Percentiles rank a stretch among this genome's conserved stretches.
Conservation (phyloP, 2,888 invertebrate species). For the Erpobdella octoculata region DNA sequence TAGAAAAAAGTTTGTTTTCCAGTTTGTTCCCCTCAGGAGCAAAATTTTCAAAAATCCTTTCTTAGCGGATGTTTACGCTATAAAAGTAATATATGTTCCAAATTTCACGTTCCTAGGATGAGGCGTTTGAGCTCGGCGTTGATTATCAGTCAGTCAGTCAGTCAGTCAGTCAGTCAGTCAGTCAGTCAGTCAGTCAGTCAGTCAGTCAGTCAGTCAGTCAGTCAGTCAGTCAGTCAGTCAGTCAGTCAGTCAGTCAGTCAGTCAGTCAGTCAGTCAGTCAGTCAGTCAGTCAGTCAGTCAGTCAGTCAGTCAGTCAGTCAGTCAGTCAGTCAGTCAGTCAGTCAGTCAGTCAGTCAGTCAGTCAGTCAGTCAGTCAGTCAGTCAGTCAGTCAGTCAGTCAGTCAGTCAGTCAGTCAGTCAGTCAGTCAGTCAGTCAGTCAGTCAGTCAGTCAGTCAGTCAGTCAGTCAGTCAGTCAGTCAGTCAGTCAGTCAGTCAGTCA, state of each 20-base stretch:
- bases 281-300: slow-evolving; percentile 2
- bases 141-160: no score
- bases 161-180: slow-evolving; percentile 2
- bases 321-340: slow-evolving; percentile 2
- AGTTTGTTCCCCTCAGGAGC: no score
- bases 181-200: slow-evolving; percentile 2
- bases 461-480: slow-evolving; percentile 24
- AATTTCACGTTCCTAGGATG: no score
- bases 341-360: slow-evolving; percentile 2
- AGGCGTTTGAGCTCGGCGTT: no score
- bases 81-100: no score
- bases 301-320: slow-evolving; percentile 2
- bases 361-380: slow-evolving; percentile 2
- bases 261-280: slow-evolving; percentile 2
- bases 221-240: slow-evolving; percentile 2
- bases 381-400: slow-evolving; percentile 2
- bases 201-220: slow-evolving; percentile 2
- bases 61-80: no score
- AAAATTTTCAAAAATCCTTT: no score
- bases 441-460: slow-evolving; percentile 25
- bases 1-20: no score
- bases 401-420: slow-evolving; percentile 2
- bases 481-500: slow-evolving; percentile 2
- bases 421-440: background rate
- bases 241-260: slow-evolving; percentile 2